Evolutionary conservation across 2,113 vertebrate species (phyloP).

Genomic region (Barnardius zonarius): DNA sequence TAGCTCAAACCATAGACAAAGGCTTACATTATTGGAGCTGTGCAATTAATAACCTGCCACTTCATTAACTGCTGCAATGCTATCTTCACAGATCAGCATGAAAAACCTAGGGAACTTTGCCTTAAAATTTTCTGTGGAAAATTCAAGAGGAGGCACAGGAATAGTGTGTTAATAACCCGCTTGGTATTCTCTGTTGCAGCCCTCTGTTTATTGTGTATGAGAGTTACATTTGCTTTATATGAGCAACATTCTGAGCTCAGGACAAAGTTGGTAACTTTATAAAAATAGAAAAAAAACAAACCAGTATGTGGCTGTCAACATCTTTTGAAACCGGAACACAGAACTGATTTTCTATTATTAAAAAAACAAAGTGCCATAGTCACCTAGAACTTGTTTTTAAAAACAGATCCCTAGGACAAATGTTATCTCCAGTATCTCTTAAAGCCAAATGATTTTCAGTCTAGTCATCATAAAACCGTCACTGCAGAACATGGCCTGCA

Average conservation of each 20-base stretch:
- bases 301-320: neutral
- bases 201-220: neutral
- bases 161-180: neutral
- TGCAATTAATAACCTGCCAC: neutral
- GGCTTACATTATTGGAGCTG: neutral
- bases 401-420: neutral
- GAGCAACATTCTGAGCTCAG: neutral
- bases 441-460: neutral
- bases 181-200: neutral
- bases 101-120: neutral
- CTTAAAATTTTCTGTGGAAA: neutral
- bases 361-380: neutral
- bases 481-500: neutral
- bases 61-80: neutral
- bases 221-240: neutral
- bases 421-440: neutral
- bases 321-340: neutral
- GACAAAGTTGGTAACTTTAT: neutral
- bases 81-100: neutral
- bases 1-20: neutral
- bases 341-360: neutral
- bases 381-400: neutral
- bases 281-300: neutral
- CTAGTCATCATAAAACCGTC: neutral
- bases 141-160: neutral